phyloP scores from a whole-genome alignment of 2,113 vertebrate species.

The Hippocampus zosterae region DNA sequence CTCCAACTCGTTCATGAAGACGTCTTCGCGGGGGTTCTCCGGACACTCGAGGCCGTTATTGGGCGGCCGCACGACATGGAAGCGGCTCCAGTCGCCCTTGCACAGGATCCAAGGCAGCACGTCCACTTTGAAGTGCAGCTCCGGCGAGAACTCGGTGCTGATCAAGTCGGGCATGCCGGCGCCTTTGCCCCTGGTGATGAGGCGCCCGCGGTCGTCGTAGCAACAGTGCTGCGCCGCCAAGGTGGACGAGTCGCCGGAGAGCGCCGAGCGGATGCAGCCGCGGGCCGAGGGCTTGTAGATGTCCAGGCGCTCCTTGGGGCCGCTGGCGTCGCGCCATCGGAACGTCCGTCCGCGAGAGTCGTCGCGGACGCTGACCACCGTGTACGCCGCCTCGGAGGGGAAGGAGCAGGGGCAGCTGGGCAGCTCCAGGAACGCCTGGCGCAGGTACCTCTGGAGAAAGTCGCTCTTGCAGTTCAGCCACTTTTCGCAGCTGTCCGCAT shows the following conservation, averaged over 20 bases:
- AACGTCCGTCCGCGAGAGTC: constrained; percentile 73
- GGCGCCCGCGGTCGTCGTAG: constrained; percentile 76
- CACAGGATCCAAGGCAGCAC: constrained; percentile 90
- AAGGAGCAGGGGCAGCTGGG: constrained; percentile 88
- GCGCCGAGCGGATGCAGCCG: constrained; percentile 85
- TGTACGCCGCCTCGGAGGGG: constrained; percentile 76
- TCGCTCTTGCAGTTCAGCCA: constrained; percentile 92
- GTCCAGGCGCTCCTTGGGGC: constrained; percentile 82
- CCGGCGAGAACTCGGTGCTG: constrained; percentile 85
- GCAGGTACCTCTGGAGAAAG: constrained; percentile 84
- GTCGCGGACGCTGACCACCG: constrained; percentile 76
- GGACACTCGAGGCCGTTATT: constrained; percentile 81
- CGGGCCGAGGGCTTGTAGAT: constrained; percentile 85
- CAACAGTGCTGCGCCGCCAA: constrained; percentile 89
- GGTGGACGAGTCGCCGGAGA: constrained; percentile 77
- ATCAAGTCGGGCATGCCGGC: constrained; percentile 85
- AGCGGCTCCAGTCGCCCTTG: constrained; percentile 92
- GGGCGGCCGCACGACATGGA: constrained; percentile 80
- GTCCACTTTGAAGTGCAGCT: constrained; percentile 92
- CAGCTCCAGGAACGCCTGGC: constrained; percentile 79
- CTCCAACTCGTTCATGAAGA: constrained; percentile 86
- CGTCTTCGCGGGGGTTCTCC: constrained; percentile 80
- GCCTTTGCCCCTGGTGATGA: constrained; percentile 88
- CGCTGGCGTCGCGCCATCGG: constrained; percentile 84
- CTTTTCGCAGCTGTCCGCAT: constrained; percentile 91